Evolutionary conservation across 2,888 invertebrate genomes (phyloP), one percentile per base, ranked within the genome.

Genomic region (Apotomis capreana): DNA sequence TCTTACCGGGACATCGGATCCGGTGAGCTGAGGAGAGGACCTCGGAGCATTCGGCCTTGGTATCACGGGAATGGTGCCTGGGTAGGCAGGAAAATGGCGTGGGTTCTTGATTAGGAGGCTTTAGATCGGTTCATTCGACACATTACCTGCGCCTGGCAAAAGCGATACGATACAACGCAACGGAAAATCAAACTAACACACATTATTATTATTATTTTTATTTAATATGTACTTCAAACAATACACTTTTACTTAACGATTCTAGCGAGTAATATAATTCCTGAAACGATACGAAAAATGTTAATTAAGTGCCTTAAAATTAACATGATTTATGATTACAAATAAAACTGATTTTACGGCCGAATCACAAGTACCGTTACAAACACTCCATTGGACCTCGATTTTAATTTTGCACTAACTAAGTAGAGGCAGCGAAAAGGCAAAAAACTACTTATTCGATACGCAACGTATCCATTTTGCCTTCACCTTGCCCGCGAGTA

Each of bases 1-100:
- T 91, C 93, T 94, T 93, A 93, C 94, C 93, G 83, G 93, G 93
- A 92, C 74, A 82, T 84, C 90, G 92, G 91, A 87, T 92, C 92
- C 92, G 82, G 88, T 89, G 89, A 88, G 88, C 92, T 88, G 92
- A 87, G 92, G 91, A 90, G 92, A 89, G 90, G 91, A 90, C 85
- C 91, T 87, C 90, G 90, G 90, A 88, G 84, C 87, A 84, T 87
- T 88, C 89, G 84, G 87, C 90, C 84, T 86, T 91, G 90, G 89
- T 90, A 87, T 85, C 90, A 89, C 90, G 90, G 93, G 90, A 92
- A 84, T 88, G 85, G 84, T 83, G 83, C 86, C 88, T 85, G 84
- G 87, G 85, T 88, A 87, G 91, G 89, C 92, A 89, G 91, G 92
- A 91, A 85, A 81, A 84, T 91, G 90, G 85, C 91, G 87, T 89